Evolutionary conservation across 2,888 invertebrate genomes (phyloP).

Genomic region (Adela reaumurella): DNA sequence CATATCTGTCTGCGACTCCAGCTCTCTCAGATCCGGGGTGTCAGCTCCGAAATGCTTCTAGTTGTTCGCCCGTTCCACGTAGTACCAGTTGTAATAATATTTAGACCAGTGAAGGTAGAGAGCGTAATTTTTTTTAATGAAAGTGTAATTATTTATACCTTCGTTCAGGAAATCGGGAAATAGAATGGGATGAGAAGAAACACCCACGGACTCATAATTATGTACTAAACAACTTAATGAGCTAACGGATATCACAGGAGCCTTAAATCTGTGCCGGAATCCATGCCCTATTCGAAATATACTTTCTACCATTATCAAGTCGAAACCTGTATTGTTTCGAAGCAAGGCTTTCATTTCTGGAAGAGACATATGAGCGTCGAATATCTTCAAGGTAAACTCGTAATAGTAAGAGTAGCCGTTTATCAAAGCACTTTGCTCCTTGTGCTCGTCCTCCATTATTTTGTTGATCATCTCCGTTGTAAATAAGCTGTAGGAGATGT

Average conservation of each 20-base stretch:
- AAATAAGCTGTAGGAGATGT: conserved; percentile 14
- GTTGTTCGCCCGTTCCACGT: background rate
- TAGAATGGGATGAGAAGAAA: conserved; percentile 25
- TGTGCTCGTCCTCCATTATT: background rate
- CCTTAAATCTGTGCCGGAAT: conserved; percentile 29
- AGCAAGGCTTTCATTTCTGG: conserved; percentile 17
- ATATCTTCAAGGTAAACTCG: conserved; percentile 5
- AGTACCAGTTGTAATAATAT: background rate
- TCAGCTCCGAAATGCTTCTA: conserved; percentile 7
- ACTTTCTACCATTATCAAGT: conserved; percentile 32
- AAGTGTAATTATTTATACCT: conserved; percentile 17
- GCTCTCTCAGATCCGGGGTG: conserved; percentile 4
- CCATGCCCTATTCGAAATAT: conserved; percentile 20
- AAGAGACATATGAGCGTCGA: conserved; percentile 16
- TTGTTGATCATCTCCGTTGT: background rate
- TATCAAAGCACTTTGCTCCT: background rate
- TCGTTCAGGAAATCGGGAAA: conserved; percentile 22
- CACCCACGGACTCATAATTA: conserved; percentile 24
- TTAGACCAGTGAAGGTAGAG: background rate
- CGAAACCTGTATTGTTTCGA: conserved; percentile 21
- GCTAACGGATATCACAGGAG: conserved; percentile 30
- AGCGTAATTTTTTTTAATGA: conserved; percentile 12
- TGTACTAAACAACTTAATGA: conserved; percentile 21
- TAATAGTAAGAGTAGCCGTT: background rate
- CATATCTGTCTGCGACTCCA: conserved; percentile 8